A percentile compares a stretch with the other conserved stretches of the same genome.
Conservation (phyloP, 2,888 invertebrate genomes). For the Drosophila mercatorum region DNA sequence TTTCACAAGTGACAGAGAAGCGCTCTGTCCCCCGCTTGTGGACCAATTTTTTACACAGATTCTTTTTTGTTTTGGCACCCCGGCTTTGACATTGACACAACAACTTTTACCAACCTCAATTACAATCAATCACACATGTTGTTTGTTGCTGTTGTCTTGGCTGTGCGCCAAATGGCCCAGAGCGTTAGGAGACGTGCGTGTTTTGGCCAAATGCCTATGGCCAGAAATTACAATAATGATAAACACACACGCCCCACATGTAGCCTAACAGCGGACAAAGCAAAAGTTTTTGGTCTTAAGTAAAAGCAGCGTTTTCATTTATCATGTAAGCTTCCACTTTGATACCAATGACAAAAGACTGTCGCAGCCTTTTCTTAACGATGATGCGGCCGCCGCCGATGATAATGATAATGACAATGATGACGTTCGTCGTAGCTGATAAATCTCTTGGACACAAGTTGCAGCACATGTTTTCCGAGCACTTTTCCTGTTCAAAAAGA, state of each 20-base stretch:
- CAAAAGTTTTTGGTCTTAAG: constrained; percentile 62
- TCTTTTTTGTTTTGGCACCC: constrained; percentile 18
- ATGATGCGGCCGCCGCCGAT: constrained; percentile 9
- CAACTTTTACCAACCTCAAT: constrained; percentile 81
- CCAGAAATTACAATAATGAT: constrained; percentile 72
- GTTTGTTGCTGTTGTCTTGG: constrained; percentile 40
- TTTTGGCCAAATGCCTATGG: constrained; percentile 51
- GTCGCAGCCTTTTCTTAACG: constrained; percentile 48
- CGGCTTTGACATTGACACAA: constrained; percentile 73
- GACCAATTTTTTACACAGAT: constrained; percentile 51
- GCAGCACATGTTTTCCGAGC: constrained; percentile 68
- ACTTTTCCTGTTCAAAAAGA: constrained; percentile 62
- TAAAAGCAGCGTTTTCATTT: constrained; percentile 65
- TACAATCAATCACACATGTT: constrained; percentile 80
- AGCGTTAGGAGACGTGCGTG: constrained; percentile 53
- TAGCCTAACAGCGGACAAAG: constrained; percentile 1
- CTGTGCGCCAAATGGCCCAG: constrained; percentile 49
- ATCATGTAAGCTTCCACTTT: constrained; percentile 42
- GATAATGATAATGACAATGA: constrained; percentile 28
- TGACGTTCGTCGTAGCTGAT: constrained; percentile 35
- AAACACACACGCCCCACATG: constrained; percentile 27
- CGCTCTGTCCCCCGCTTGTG: constrained; percentile 17
- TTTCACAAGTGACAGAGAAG: constrained; percentile 59
- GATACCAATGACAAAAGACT: constrained; percentile 66
- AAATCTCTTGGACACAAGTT: constrained; percentile 48